Conservation (phyloP, 2,888 invertebrate genomes). For the Napeogenes inachia region DNA sequence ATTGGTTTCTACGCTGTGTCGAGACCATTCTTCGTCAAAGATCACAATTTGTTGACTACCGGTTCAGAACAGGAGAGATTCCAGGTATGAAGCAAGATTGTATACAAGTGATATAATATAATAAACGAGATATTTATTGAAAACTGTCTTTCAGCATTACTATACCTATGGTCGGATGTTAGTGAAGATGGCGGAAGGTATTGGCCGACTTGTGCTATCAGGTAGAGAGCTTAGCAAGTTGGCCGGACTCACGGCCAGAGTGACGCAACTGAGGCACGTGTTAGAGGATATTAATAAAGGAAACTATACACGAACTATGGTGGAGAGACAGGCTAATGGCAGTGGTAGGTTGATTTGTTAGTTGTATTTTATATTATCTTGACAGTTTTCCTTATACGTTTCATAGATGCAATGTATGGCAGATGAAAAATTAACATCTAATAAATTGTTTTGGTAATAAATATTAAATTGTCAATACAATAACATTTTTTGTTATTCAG, state of each 20-base stretch:
- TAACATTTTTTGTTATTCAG: constrained; percentile 38
- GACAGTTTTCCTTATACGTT: no score
- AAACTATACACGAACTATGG: constrained; percentile 80
- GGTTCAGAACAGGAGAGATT: constrained; percentile 87
- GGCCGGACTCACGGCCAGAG: constrained; percentile 95
- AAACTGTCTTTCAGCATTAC: constrained; percentile 81
- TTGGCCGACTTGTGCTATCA: constrained; percentile 95
- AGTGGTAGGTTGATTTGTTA: constrained; percentile 34
- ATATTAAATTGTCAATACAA: neutral
- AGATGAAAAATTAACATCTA: no score
- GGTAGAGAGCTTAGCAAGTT: constrained; percentile 95
- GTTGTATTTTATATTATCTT: no score
- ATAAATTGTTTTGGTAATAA: no score
- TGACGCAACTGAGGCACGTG: constrained; percentile 92
- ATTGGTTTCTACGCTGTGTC: constrained; percentile 98
- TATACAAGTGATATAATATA: neutral
- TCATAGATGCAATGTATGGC: no score
- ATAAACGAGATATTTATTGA: neutral
- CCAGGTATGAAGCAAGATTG: constrained; percentile 70
- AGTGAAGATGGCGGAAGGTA: constrained; percentile 97
- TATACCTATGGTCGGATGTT: constrained; percentile 98
- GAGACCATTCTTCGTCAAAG: constrained; percentile 90
- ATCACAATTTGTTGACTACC: constrained; percentile 82
- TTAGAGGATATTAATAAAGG: constrained; percentile 89
- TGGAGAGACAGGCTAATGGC: constrained; percentile 48